Evolutionary conservation across 2,888 invertebrate species (phyloP).

Genomic region (Celastrina argiolus): DNA sequence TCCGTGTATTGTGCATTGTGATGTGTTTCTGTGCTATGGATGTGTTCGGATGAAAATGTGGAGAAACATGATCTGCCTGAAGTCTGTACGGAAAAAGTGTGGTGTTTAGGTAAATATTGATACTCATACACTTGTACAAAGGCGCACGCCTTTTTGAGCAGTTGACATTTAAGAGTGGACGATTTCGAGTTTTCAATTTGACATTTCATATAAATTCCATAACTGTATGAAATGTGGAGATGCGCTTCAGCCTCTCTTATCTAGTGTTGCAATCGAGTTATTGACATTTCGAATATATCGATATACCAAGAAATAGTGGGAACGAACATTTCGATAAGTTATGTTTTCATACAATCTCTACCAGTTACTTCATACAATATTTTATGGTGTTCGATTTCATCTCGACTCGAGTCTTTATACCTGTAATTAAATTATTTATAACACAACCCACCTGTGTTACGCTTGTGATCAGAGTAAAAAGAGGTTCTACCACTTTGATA

Average conservation of each 20-base stretch:
- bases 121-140: background rate
- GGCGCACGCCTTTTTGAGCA: background rate
- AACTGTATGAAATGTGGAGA: background rate
- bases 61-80: constrained; percentile 62
- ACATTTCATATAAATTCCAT: background rate
- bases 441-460: background rate
- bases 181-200: background rate
- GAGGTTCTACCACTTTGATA: background rate
- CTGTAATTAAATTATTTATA: constrained; percentile 2
- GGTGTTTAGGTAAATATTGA: constrained; percentile 51
- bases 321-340: background rate
- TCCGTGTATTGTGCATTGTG: constrained; percentile 32
- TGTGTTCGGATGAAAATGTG: constrained; percentile 55
- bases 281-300: background rate
- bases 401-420: background rate
- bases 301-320: background rate
- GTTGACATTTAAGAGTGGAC: background rate
- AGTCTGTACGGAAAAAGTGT: constrained; percentile 72
- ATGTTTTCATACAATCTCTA: background rate
- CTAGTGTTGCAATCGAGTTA: background rate
- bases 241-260: background rate
- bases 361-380: background rate
- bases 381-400: background rate
- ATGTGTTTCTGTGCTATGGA: constrained; percentile 13
- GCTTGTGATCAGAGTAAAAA: background rate